Percentiles rank a stretch among this genome's conserved stretches.
Evolutionary conservation across 2,888 invertebrate species (phyloP).

Genomic region (Brachynemurus nebulosus): DNA sequence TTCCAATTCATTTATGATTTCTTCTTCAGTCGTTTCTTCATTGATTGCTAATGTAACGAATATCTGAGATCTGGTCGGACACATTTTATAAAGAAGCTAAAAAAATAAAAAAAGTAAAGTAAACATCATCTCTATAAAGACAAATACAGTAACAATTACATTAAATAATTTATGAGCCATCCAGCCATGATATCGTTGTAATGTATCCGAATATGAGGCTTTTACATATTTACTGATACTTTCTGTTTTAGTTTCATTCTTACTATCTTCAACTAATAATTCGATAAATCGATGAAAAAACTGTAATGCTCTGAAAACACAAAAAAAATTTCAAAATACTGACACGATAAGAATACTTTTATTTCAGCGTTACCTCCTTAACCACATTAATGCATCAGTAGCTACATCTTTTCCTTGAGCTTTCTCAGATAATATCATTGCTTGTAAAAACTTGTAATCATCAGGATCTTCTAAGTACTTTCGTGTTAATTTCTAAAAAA

Average conservation of each 20-base stretch:
- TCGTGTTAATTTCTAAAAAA: conserved; percentile 44
- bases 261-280: conserved; percentile 37
- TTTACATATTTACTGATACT: conserved; percentile 47
- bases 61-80: conserved; percentile 44
- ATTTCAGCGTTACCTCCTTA: conserved; percentile 43
- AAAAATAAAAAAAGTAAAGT: conserved; percentile 20
- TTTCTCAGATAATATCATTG: conserved; percentile 49
- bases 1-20: conserved; percentile 31
- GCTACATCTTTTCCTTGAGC: conserved; percentile 36
- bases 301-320: conserved; percentile 41
- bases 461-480: conserved; percentile 38
- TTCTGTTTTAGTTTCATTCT: conserved; percentile 34
- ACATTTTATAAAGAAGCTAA: conserved; percentile 49
- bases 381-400: conserved; percentile 56
- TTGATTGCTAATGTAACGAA: conserved; percentile 36
- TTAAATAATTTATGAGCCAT: conserved; percentile 57
- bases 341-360: neutral
- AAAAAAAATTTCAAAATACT: conserved; percentile 2
- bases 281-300: conserved; percentile 46
- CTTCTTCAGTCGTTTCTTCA: conserved; percentile 29
- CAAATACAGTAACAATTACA: too few relatives aligned
- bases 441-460: conserved; percentile 45
- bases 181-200: conserved; percentile 65
- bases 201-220: conserved; percentile 51
- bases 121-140: too few relatives aligned